phyloP scores from a whole-genome alignment of 2,888 invertebrate species.

The Lacanobia wlatinum region DNA sequence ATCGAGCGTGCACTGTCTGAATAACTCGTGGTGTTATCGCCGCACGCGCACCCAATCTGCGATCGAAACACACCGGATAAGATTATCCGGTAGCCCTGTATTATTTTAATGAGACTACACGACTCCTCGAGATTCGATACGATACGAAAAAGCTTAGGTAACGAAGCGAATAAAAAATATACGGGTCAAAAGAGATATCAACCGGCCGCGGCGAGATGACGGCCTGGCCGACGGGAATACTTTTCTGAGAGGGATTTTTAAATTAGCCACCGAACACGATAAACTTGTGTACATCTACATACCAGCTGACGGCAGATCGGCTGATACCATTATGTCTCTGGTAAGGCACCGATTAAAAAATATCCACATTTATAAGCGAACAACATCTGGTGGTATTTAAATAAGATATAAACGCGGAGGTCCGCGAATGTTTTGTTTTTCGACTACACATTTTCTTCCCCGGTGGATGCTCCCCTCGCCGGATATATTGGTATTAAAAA shows the following conservation, averaged over 20 bases:
- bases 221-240: conserved; percentile 76
- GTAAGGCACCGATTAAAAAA: conserved; percentile 90
- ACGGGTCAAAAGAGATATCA: conserved; percentile 89
- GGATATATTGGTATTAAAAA: conserved; percentile 91
- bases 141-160: conserved; percentile 89
- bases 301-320: conserved; percentile 90
- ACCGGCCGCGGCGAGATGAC: conserved; percentile 80
- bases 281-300: conserved; percentile 87
- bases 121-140: conserved; percentile 88
- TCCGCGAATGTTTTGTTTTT: conserved; percentile 87
- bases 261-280: conserved; percentile 88
- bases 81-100: conserved; percentile 91
- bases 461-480: conserved; percentile 85
- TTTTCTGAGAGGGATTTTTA: conserved; percentile 82
- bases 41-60: conserved; percentile 90
- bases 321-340: conserved; percentile 90
- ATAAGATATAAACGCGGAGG: conserved; percentile 89
- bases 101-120: conserved; percentile 91
- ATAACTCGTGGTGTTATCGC: conserved; percentile 89
- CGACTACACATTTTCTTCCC: conserved; percentile 82
- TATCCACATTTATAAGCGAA: conserved; percentile 88
- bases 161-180: conserved; percentile 87
- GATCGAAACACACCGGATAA: conserved; percentile 90
- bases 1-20: conserved; percentile 87
- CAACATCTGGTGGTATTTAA: conserved; percentile 90